A percentile compares a stretch with the other conserved stretches of the same genome.
These are phyloP conservation scores for Actinopyga echinites DNA, from an alignment of 53 echinoderm and acorn worm species.

Conservation along the genomic window DNA sequence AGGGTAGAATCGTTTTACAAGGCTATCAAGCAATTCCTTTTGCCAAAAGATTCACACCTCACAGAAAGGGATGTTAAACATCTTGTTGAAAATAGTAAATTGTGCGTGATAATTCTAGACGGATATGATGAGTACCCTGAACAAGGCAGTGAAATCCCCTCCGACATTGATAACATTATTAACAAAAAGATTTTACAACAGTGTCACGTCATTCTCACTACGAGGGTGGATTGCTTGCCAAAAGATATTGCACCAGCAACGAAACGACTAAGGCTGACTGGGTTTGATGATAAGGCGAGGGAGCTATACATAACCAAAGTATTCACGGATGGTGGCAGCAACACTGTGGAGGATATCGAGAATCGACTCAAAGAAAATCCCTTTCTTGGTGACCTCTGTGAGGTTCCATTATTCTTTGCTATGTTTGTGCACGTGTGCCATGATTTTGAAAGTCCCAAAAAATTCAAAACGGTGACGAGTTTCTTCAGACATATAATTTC, in stretches of 20 bases:
- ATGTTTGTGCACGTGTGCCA: slow-evolving; percentile 9
- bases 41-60: no score
- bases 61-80: no score
- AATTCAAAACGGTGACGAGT: slow-evolving; percentile 21
- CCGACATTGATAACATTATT: slow-evolving; percentile 4
- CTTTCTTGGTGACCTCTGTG: background rate
- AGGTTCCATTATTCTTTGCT: slow-evolving; percentile 17
- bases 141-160: background rate
- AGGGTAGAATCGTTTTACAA: no score
- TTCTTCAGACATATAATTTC: slow-evolving; percentile 2
- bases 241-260: background rate
- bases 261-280: background rate
- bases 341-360: background rate
- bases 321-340: background rate
- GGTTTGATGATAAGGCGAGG: background rate
- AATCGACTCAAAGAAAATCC: background rate
- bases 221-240: background rate
- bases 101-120: background rate
- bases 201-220: background rate
- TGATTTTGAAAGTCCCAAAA: background rate
- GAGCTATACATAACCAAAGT: background rate
- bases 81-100: no score
- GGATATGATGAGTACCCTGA: slow-evolving; percentile 28
- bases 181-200: background rate
- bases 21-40: no score